Evolutionary conservation across 2,113 vertebrate genomes (phyloP), one percentile per base, ranked within the genome.

Genomic region (Laterallus jamaicensis): DNA sequence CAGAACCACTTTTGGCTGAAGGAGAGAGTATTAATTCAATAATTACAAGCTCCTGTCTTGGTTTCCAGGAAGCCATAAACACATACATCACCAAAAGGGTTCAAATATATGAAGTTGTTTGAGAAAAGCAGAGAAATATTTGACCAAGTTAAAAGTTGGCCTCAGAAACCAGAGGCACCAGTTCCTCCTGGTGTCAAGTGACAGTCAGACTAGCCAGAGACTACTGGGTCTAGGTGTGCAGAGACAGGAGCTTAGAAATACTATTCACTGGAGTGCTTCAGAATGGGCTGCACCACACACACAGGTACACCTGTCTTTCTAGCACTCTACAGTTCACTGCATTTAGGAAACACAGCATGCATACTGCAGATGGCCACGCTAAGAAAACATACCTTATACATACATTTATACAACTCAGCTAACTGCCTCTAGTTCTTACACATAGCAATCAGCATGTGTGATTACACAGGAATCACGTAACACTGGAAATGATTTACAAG

Each of bases 261-360:
- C n/a, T 14, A 47, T 44, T 63, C 60, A 60, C 15, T 26, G 15
- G 60, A 49, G 20, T 26, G 28, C 68, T 89, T 71, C 75, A 31
- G 21, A 76, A 68, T 0, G 1, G 10, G 59, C 54, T 64, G 37
- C 7, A 67, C 20, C 9, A 15, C 10, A 25, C 3, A 9, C 16
- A 24, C 25, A 37, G 37, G 10, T 11, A 44, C 16, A 26, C 52
- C 44, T 17, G 6, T 68, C 59, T 55, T 81, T 31, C 35, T 17
- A 32, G 10, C 5, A 40, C 25, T 47, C 39, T 29, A 21, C 20
- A 74, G 69, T 20, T 40, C 24, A 32, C 31, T 7, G 8, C 39
- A n/a, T 25, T 78, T 11, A 19, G 7, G 31, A 92, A 81, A 64
- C 3, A 11, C 16, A 31, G 32, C 28, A 52, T 0, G 0, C 18